A percentile compares a stretch with the other conserved stretches of the same genome.
Evolutionary conservation across 2,888 invertebrate species (phyloP).

Genomic region (Diogma glabrata): DNA sequence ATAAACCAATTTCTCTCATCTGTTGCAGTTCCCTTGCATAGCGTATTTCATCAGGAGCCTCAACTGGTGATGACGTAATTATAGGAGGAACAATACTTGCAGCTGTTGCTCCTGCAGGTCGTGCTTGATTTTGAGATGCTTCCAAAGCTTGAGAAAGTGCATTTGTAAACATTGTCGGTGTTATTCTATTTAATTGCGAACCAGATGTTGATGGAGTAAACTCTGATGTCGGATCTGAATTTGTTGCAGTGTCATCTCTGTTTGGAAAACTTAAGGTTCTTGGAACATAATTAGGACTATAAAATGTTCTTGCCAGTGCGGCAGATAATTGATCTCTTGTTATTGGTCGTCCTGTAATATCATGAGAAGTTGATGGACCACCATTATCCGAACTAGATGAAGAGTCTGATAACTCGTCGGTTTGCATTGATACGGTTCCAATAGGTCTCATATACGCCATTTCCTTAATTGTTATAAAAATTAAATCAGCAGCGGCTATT

Average conservation of each 20-base stretch:
- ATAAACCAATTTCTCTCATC: constrained; percentile 85
- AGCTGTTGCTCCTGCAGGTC: constrained; percentile 16
- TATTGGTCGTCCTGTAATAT: constrained; percentile 29
- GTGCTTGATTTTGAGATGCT: constrained; percentile 20
- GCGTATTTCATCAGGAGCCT: constrained; percentile 20
- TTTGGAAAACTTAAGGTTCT: constrained; percentile 26
- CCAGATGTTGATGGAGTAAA: constrained; percentile 10
- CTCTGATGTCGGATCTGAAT: constrained; percentile 5
- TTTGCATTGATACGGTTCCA: constrained; percentile 5
- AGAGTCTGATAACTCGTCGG: constrained; percentile 28
- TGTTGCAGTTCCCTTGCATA: constrained; percentile 52
- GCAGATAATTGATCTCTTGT: constrained; percentile 33
- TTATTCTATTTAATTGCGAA: constrained; percentile 37
- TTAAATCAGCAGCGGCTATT: constrained; percentile 47
- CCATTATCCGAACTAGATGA: constrained; percentile 34
- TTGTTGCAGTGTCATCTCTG: constrained; percentile 6
- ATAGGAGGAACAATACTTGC: constrained; percentile 18
- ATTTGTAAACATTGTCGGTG: constrained; percentile 67
- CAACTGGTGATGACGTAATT: constrained; percentile 10
- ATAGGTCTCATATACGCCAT: background rate
- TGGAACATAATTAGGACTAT: constrained; percentile 34
- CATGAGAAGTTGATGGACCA: constrained; percentile 26
- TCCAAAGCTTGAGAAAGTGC: constrained; percentile 61
- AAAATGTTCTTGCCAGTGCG: constrained; percentile 30
- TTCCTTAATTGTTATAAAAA: constrained; percentile 27